These are phyloP conservation scores for Delia radicum DNA, from an alignment of 1,140 invertebrate genomes.

Conservation along the genomic window DNA sequence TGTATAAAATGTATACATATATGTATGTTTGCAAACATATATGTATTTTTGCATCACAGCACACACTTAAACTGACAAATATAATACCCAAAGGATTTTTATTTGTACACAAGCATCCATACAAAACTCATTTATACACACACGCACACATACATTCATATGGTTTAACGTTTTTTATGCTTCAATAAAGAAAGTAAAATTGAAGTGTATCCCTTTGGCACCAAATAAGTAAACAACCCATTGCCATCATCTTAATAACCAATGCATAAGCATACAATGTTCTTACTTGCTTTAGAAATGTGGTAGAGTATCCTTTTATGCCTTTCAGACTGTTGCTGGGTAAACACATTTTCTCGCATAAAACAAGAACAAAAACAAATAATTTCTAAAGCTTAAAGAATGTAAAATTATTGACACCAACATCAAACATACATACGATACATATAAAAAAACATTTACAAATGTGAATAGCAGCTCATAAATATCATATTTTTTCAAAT, in stretches of 20 bases:
- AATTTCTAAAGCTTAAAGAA: conserved; percentile 11
- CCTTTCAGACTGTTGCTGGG: neutral
- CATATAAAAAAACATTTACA: neutral
- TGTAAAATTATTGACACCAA: conserved; percentile 26
- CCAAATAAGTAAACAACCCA: conserved; percentile 18
- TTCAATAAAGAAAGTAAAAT: conserved; percentile 23
- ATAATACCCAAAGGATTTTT: conserved; percentile 28
- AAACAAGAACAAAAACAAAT: neutral
- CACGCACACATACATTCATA: neutral
- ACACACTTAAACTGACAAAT: conserved; percentile 29
- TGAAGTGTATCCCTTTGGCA: conserved; percentile 1
- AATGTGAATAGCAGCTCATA: conserved; percentile 27
- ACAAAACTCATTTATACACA: neutral
- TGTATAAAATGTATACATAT: neutral
- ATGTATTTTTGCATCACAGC: conserved; percentile 10
- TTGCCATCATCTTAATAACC: neutral
- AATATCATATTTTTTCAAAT: no score
- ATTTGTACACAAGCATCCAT: neutral
- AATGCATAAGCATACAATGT: neutral
- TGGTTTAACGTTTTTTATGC: neutral
- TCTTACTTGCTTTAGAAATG: neutral
- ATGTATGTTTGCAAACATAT: neutral
- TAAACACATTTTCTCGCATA: conserved; percentile 12
- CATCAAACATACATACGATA: neutral
- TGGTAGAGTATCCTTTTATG: neutral